Conservation (phyloP, 2,113 vertebrate genomes). For the Hippoglossus stenolepis region DNA sequence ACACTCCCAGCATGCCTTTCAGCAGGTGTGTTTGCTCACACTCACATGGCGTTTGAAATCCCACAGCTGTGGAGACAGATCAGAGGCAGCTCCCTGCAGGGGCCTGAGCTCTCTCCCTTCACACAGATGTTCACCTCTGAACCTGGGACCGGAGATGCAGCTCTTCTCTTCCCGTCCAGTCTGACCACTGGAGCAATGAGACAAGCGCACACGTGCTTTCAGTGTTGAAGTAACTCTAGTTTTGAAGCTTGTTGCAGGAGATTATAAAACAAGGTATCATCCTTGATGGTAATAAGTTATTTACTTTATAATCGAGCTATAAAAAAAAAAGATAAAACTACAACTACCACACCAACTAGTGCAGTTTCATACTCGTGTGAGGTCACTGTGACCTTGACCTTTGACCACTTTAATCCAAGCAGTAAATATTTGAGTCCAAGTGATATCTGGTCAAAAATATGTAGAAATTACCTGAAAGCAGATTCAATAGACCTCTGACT, state of each 20-base stretch:
- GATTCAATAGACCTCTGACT: not conserved
- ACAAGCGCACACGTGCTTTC: not conserved
- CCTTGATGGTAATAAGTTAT: not conserved
- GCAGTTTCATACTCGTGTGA: no score
- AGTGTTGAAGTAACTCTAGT: not conserved
- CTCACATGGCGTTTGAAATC: conserved; percentile 64
- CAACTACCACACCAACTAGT: no score
- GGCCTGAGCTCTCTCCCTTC: conserved; percentile 38
- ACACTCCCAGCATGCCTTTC: conserved; percentile 71
- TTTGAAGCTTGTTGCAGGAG: not conserved
- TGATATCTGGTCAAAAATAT: no score
- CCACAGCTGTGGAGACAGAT: conserved; percentile 76
- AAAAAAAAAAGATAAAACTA: not conserved
- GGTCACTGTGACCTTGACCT: no score
- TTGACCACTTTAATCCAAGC: no score
- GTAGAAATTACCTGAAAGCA: no score
- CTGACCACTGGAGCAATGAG: conserved; percentile 30
- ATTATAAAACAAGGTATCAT: not conserved
- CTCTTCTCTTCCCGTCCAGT: conserved; percentile 54
- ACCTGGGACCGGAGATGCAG: conserved; percentile 22
- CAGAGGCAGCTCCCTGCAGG: conserved; percentile 64
- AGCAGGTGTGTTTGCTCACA: conserved; percentile 76
- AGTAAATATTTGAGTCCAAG: no score
- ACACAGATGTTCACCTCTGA: conserved; percentile 76
- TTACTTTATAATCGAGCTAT: not conserved